These are phyloP conservation scores for Listronotus oregonensis DNA, from an alignment of 1,140 invertebrate genomes.

Conservation along the genomic window DNA sequence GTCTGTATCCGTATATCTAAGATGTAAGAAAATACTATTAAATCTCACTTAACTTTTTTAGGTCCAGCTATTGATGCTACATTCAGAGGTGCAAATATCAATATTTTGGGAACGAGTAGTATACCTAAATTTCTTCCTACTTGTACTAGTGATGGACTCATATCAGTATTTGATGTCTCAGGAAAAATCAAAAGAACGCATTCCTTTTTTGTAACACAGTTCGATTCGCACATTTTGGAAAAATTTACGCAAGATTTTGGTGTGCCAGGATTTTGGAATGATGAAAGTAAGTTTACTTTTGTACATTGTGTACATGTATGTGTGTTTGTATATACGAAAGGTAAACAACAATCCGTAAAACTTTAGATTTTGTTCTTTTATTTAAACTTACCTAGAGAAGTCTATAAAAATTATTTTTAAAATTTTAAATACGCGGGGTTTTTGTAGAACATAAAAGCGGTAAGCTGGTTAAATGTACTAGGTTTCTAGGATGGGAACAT, in stretches of 20 bases:
- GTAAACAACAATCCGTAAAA: too few species aligned
- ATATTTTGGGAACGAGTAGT: constrained; percentile 46
- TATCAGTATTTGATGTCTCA: constrained; percentile 53
- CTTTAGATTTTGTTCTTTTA: too few species aligned
- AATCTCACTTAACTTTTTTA: constrained; percentile 4
- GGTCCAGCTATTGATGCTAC: constrained; percentile 66
- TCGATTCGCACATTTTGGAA: constrained; percentile 54
- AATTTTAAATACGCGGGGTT: too few species aligned
- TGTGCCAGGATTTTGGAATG: constrained; percentile 43
- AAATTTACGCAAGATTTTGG: constrained; percentile 53
- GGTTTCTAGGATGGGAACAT: too few species aligned
- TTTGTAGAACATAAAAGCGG: too few species aligned
- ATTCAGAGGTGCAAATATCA: constrained; percentile 45
- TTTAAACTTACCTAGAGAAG: too few species aligned
- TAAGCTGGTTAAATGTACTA: too few species aligned
- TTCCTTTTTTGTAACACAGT: constrained; percentile 54
- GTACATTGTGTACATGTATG: too few species aligned
- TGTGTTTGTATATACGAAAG: too few species aligned
- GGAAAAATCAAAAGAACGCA: constrained; percentile 53
- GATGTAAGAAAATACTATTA: too few species aligned
- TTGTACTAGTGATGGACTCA: constrained; percentile 52
- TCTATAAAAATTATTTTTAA: too few species aligned
- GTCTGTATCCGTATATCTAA: too few species aligned
- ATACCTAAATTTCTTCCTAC: constrained; percentile 48
- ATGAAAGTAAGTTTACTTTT: constrained; percentile 34